Base-by-base conservation (phyloP, 2,797 vertebrate species). In the Loriculus beryllinus region DNA sequence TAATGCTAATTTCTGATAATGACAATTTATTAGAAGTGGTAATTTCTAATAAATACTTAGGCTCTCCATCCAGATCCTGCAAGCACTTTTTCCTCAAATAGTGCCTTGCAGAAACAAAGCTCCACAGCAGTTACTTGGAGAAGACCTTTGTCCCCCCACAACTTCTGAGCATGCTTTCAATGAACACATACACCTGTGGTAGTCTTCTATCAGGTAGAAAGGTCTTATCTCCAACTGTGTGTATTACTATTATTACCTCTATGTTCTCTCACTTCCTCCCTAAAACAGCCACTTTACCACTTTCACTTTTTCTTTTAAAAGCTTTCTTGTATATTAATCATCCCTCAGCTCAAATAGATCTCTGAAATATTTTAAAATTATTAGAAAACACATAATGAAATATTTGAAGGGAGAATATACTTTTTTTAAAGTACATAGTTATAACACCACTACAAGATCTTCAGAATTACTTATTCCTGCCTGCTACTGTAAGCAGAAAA, bases 241-340 rank as follows among this genome's bases (percentile, higher is more conserved):
- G 19, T n/a, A 18, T 22, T 16, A 35, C 69, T 49, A 37, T 25
- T 64, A 67, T 2, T 56, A 47, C 12, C 42, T 62, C 62, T 40
- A 3, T 29, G 45, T 37, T 70, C n/a, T 85, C 71, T 72, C 45
- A 70, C n/a, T 93, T 91, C 71, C 92, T 88, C 92, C 83, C 83
- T 68, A 6, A 91, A 77, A 10, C 15, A 76, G 40, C 18, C 22
- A 60, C 40, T 86, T 82, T 47, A 65, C 14, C 48, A 60, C 75
- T 86, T 93, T 74, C 56, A 79, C 45, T 82, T 90, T 82, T 86
- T 63, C 28, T 69, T 81, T 72, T 83, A 29, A 74, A 88, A 87
- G 71, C 62, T 64, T 45, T 48, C 47, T 12, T 12, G 15, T 40
- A 51, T 7, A 33, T 60, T 72, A 77, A 70, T 48, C 3, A 63